Evolutionary conservation across 2,113 vertebrate species (phyloP), one percentile per base, ranked within the genome.

Genomic region (Strix uralensis): DNA sequence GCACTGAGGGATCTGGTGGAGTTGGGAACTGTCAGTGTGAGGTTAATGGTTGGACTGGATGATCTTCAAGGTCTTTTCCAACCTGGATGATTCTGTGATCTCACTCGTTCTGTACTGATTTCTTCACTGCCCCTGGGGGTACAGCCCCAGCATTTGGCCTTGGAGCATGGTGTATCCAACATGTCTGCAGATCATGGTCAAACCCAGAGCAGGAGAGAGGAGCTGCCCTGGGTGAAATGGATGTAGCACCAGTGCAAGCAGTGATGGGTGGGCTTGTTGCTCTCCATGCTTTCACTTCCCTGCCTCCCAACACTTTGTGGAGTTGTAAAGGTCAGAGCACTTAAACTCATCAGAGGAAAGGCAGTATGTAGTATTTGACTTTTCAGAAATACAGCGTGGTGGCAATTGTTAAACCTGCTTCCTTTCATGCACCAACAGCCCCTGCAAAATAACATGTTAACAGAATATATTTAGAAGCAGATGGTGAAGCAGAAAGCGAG

Each of bases 181-280:
- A 3, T 3, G 5, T 52, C 55, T 82, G 67, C 62, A 65, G 40
- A 47, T 36, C 55, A 23, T 0, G 5, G 65, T n/a, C 38, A 63
- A 46, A 75, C 21, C 7, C 47, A 74, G 27, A 34, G 22, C 27
- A 54, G 55, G 34, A 79, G n/a, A 58, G 34, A 49, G 32, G 36
- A 73, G 34, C 62, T 79, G 32, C 47, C 58, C 1, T 0, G 32
- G 13, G 19, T 1, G 1, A 25, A 42, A 32, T 2, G 7, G 9
- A 21, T 51, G 52, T 9, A 73, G 21, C 26, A 79, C 7, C 44
- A 22, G 17, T 40, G 40, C 15, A n/a, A 59, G 63, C 32, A 74
- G n/a, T 5, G 22, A 40, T 17, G 57, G 9, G 11, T 49, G 27
- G 40, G 0, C 52, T 51, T 75, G 32, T 70, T 81, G 44, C 47